phyloP scores from a whole-genome alignment of 2,888 invertebrate genomes.

The Ceramica pisi region DNA sequence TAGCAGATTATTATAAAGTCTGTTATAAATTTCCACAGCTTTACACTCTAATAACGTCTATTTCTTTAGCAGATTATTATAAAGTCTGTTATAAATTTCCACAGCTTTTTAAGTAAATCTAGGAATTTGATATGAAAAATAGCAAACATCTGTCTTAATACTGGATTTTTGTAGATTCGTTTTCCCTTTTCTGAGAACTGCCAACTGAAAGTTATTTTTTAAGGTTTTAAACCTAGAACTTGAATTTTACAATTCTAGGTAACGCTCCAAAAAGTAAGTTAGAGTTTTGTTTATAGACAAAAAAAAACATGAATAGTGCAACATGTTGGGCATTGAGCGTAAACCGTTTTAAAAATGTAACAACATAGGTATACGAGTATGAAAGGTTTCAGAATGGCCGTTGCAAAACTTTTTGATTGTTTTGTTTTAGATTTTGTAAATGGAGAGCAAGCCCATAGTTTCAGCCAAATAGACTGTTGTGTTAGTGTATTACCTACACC shows the following conservation, averaged over 20 bases:
- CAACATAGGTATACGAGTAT: constrained; percentile 37
- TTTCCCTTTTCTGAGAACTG: not conserved
- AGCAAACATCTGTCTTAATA: not conserved
- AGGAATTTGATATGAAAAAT: not conserved
- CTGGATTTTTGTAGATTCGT: not conserved
- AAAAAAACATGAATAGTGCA: constrained; percentile 4
- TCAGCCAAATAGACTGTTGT: constrained; percentile 57
- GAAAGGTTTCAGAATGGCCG: constrained; percentile 49
- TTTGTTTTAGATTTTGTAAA: constrained; percentile 59
- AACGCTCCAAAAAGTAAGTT: not conserved
- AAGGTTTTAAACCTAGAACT: not conserved
- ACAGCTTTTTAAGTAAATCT: not conserved
- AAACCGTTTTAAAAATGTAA: constrained; percentile 57
- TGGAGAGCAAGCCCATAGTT: constrained; percentile 50
- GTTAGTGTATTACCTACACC: constrained; percentile 43
- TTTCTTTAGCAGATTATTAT: no score
- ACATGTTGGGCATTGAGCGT: constrained; percentile 26
- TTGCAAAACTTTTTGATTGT: constrained; percentile 47
- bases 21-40: not conserved
- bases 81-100: not conserved
- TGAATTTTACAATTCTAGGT: not conserved
- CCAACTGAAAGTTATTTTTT: not conserved
- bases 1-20: no score
- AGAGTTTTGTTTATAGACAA: constrained; percentile 1
- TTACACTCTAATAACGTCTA: no score